Percentiles rank a stretch among this genome's conserved stretches.
Evolutionary conservation across 2,113 vertebrate genomes (phyloP).

Genomic region (Montifringilla adamsi): DNA sequence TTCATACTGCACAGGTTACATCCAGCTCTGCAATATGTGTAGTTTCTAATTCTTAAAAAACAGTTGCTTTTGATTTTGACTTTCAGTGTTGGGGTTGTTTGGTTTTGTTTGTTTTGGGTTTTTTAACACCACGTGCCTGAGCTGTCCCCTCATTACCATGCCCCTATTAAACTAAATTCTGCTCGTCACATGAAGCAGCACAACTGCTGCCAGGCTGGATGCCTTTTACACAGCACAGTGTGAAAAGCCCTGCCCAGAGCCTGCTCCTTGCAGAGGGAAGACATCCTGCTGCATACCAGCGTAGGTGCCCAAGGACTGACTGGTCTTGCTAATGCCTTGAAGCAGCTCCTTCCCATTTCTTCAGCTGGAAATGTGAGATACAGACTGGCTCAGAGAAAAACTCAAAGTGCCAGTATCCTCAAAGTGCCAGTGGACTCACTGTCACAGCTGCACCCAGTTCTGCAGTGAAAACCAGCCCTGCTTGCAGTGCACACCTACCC

Average conservation of each 20-base stretch:
- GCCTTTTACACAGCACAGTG: neutral
- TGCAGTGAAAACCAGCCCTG: neutral
- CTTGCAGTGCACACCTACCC: neutral
- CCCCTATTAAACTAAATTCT: neutral
- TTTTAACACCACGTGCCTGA: neutral
- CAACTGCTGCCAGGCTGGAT: neutral
- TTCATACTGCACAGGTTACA: neutral
- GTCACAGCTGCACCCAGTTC: fast-evolving
- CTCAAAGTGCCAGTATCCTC: neutral
- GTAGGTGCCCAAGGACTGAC: neutral
- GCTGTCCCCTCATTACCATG: neutral
- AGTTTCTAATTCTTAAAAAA: neutral
- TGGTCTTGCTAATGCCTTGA: neutral
- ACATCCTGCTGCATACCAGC: neutral
- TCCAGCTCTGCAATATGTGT: neutral
- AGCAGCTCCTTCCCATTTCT: neutral
- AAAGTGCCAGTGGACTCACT: neutral
- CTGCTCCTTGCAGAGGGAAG: neutral
- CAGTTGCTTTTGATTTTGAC: neutral
- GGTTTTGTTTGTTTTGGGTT: neutral
- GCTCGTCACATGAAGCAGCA: neutral
- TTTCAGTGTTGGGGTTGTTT: neutral
- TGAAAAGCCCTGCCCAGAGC: neutral
- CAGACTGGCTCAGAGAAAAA: neutral
- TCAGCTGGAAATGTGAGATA: neutral